Evolutionary conservation across 1,140 invertebrate species (phyloP), one percentile per base, ranked within the genome.

Genomic region (Meteorus sp.): DNA sequence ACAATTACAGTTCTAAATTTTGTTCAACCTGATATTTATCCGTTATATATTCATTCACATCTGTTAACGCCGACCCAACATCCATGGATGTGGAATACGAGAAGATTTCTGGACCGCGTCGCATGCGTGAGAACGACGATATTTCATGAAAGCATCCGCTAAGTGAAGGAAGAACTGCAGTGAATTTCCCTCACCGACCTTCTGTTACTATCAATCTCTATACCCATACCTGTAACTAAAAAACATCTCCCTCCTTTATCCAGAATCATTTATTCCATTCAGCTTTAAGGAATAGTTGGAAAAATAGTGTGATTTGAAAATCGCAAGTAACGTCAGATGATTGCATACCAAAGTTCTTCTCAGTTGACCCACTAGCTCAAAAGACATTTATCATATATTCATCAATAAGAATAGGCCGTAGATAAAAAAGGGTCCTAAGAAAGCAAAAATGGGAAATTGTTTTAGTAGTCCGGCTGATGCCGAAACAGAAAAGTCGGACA

Each of bases 391-490:
- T n/a, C n/a, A n/a, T n/a, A n/a, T n/a, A n/a, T n/a, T n/a, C n/a
- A n/a, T n/a, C n/a, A n/a, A n/a, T n/a, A n/a, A n/a, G n/a, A n/a
- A n/a, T n/a, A n/a, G n/a, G n/a, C n/a, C n/a, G n/a, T n/a, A n/a
- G n/a, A n/a, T n/a, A n/a, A n/a, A n/a, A n/a, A n/a, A n/a, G n/a
- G n/a, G n/a, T 37, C 27, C 8, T 29, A 43, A 51, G 27, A 25
- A 48, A 56, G 55, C 4, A 53, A 79, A 77, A 71, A 89, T 89
- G 87, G 86, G 87, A 71, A 88, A 88, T 79, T 88, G 86, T 81
- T 87, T 87, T 78, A 88, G 85, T 78, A 86, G 83, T 70, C 82
- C 84, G 64, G 82, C 82, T 53, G 85, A 85, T 67, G 83, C 82
- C 60, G 85, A 88, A 76, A 80, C 84, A 74, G 77, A 85, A 76